Evolutionary conservation across 2,888 invertebrate species (phyloP).

Genomic region (Helicoverpa assulta): DNA sequence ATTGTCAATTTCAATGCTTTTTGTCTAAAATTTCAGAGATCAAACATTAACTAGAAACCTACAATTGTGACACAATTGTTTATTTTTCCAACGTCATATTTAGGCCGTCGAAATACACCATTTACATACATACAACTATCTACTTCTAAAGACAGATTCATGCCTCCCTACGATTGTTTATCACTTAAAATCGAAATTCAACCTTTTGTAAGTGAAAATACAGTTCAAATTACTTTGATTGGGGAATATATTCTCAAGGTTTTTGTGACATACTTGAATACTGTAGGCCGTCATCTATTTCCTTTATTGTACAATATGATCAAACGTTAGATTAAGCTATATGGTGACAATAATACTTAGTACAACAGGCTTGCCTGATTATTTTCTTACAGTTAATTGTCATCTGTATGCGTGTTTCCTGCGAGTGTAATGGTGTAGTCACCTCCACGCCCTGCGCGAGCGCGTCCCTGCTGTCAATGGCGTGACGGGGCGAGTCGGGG

Average conservation of each 20-base stretch:
- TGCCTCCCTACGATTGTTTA: conserved; percentile 21
- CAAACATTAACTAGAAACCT: conserved; percentile 30
- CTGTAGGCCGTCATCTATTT: not conserved
- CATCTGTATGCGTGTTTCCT: conserved; percentile 28
- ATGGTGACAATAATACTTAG: not conserved
- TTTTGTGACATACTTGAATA: not conserved
- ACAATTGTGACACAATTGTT: conserved; percentile 22
- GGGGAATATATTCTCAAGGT: not conserved
- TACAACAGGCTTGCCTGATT: not conserved
- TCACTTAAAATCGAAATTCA: conserved; percentile 2
- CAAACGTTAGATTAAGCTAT: not conserved
- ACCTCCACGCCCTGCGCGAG: conserved; percentile 47
- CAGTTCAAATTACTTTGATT: not conserved
- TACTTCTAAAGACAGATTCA: conserved; percentile 47
- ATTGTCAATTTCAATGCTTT: conserved; percentile 15
- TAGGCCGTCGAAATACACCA: conserved; percentile 25
- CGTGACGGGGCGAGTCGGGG: not conserved
- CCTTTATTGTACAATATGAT: not conserved
- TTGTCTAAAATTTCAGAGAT: conserved; percentile 46
- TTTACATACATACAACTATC: conserved; percentile 24
- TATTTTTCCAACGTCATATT: conserved; percentile 12
- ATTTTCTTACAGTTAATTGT: not conserved
- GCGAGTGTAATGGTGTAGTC: conserved; percentile 33
- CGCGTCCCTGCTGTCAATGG: not conserved
- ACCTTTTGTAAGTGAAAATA: conserved; percentile 2